These are phyloP conservation scores for Hetaerina americana DNA, from an alignment of 1,140 invertebrate species.

Conservation along the genomic window DNA sequence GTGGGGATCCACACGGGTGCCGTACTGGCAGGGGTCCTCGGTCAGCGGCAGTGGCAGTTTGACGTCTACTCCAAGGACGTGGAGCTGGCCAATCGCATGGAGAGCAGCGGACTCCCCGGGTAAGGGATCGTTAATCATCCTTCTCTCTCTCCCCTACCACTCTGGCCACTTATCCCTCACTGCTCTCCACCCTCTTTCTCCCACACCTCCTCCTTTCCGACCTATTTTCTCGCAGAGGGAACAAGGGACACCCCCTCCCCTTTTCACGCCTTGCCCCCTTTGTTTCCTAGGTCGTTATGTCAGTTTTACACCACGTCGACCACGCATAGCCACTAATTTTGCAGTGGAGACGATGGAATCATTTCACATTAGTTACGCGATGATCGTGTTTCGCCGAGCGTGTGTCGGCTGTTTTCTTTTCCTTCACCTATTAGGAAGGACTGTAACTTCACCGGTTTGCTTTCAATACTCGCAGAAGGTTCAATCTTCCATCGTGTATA, in stretches of 20 bases:
- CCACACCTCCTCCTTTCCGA: not conserved
- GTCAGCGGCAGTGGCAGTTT: conserved; percentile 96
- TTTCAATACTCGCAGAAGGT: too few species aligned
- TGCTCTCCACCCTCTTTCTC: not conserved
- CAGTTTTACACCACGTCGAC: too few species aligned
- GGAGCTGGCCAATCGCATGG: conserved; percentile 97
- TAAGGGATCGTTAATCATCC: conserved; percentile 36
- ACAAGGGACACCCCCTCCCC: not conserved
- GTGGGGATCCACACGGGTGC: conserved; percentile 95
- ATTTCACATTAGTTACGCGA: too few species aligned
- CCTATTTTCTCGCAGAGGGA: not conserved
- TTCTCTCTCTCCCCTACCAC: not conserved
- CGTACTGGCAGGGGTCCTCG: conserved; percentile 88
- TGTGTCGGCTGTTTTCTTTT: too few species aligned
- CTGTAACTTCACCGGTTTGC: too few species aligned
- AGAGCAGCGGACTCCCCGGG: conserved; percentile 92
- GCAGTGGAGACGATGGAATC: too few species aligned
- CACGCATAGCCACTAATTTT: too few species aligned
- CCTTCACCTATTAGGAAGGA: too few species aligned
- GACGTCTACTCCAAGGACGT: conserved; percentile 97
- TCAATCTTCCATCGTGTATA: too few species aligned
- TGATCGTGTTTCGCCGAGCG: too few species aligned
- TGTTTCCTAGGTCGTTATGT: too few species aligned
- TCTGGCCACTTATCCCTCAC: not conserved
- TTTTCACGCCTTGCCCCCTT: too few species aligned